phyloP scores from a whole-genome alignment of 2,113 vertebrate species.

The Pungitius pungitius region DNA sequence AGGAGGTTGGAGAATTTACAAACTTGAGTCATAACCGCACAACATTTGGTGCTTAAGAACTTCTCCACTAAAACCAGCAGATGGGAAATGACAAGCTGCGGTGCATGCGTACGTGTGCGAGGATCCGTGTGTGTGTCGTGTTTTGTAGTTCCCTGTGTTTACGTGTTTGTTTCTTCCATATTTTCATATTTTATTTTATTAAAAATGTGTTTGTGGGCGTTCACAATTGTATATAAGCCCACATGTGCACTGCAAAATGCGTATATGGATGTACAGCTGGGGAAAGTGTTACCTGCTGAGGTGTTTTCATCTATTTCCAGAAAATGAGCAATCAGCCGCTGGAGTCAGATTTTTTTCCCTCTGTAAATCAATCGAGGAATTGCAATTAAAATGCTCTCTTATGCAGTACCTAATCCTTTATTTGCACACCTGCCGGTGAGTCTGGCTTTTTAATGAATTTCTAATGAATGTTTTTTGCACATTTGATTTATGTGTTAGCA shows the following conservation, averaged over 20 bases:
- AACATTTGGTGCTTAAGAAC: constrained; percentile 79
- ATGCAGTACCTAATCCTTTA: constrained; percentile 86
- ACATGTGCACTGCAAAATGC: constrained; percentile 12
- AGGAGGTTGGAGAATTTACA: constrained; percentile 75
- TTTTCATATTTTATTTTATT: constrained; percentile 39
- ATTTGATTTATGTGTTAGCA: constrained; percentile 81
- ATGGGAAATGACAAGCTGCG: constrained; percentile 66
- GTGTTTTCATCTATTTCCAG: constrained; percentile 77
- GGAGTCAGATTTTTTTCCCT: constrained; percentile 80
- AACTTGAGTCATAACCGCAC: constrained; percentile 76
- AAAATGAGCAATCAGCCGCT: constrained; percentile 82
- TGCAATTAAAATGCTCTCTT: constrained; percentile 86
- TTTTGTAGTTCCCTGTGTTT: constrained; percentile 35
- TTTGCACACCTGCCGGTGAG: constrained; percentile 85
- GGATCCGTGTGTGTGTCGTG: constrained; percentile 36
- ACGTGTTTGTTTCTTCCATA: constrained; percentile 14
- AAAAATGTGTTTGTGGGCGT: constrained; percentile 25
- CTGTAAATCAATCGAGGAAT: constrained; percentile 84
- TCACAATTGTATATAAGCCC: constrained; percentile 1
- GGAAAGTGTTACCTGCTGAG: constrained; percentile 70
- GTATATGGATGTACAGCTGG: constrained; percentile 58
- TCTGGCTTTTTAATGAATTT: constrained; percentile 86
- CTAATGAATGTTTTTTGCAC: constrained; percentile 85
- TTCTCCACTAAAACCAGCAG: constrained; percentile 70
- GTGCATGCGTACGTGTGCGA: constrained; percentile 52